Evolutionary conservation across 2,797 vertebrate species (phyloP), one percentile per base, ranked within the genome.

Genomic region (Odontamblyopus lacepedii): DNA sequence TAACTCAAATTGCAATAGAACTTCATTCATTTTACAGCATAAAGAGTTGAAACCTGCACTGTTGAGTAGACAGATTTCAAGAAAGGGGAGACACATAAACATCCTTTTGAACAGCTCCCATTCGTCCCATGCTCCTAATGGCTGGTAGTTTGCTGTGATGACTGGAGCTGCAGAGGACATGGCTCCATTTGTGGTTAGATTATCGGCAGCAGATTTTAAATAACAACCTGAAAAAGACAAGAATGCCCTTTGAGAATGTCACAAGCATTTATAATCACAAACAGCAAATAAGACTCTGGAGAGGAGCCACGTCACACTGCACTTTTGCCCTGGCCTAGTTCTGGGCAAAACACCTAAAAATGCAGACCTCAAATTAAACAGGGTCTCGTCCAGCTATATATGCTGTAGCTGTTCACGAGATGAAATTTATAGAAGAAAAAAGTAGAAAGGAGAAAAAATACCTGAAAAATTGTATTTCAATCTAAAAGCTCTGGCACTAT

Each of bases 181-280:
- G 32, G 57, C 0, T 29, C 44, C 1, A 12, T 56, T 56, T 56
- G 5, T 35, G 12, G 30, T 56, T 51, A 53, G 63, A 64, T 72
- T 15, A 53, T 35, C 2, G 12, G 35, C 19, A 63, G 29, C 18
- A 12, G 60, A 65, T 60, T 48, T 72, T 59, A 56, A 60, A 32
- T 63, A 12, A 48, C 23, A 70, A 26, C 26, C 15, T 62, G 27
- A 67, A 69, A 60, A 67, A 61, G 15, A 19, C 2, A 0, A 2
- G n/a, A 5, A 48, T 64, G 16, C 66, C 50, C 44, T 72, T 59
- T 67, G 23, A 65, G 23, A 55, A 71, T 69, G 12, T 53, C 4
- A 38, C 19, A 12, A 74, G 48, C 32, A 15, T 60, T 64, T 74
- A 56, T 8, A 69, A n/a, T 53, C 5, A 41, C 8, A 15, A 48